Evolutionary conservation across 2,888 invertebrate species (phyloP).

Genomic region (Serripes groenlandicus): DNA sequence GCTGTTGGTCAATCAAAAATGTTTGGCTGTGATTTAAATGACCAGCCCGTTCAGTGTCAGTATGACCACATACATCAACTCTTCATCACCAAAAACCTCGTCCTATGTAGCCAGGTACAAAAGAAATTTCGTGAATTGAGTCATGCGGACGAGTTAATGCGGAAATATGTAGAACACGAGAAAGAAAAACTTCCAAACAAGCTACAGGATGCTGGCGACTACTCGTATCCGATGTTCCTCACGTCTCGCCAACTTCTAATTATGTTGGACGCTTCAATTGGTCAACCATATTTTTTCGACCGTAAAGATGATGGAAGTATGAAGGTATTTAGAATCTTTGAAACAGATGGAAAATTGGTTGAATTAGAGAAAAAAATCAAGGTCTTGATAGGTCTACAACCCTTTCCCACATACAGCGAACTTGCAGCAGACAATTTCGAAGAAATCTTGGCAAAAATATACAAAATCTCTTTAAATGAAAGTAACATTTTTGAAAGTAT

Average conservation of each 20-base stretch:
- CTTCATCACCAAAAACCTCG: constrained; percentile 70
- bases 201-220: constrained; percentile 58
- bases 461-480: no score
- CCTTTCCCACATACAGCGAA: no score
- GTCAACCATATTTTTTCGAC: constrained; percentile 76
- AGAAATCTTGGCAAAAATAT: no score
- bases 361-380: no score
- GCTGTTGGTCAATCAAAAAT: constrained; percentile 10
- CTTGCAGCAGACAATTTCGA: no score
- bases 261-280: constrained; percentile 80
- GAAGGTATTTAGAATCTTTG: constrained; percentile 60
- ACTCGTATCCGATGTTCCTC: constrained; percentile 78
- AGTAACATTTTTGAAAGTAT: no score
- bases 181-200: constrained; percentile 63
- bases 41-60: not conserved
- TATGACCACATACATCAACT: constrained; percentile 61
- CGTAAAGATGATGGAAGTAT: constrained; percentile 77
- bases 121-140: constrained; percentile 81
- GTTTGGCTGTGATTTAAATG: not conserved
- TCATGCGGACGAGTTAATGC: constrained; percentile 72
- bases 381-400: no score
- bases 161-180: constrained; percentile 62
- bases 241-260: constrained; percentile 80
- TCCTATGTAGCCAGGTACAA: constrained; percentile 80
- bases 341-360: no score